Percentiles rank a stretch among this genome's conserved stretches.
Conservation (phyloP, 2,113 vertebrate species). For the Martes martes region DNA sequence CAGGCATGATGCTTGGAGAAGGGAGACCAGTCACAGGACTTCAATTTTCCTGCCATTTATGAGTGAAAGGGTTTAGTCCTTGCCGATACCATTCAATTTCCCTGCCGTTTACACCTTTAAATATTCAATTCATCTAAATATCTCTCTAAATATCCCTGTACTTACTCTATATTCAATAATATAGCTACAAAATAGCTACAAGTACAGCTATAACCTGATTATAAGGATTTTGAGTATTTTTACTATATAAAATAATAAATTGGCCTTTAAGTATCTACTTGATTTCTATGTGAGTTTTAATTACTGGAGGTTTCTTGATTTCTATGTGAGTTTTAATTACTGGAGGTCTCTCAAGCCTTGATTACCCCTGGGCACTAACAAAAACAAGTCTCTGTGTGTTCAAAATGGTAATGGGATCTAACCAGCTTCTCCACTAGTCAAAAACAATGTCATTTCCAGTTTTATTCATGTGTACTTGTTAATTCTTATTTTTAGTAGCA, state of each 20-base stretch:
- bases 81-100: neutral
- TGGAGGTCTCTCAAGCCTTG: neutral
- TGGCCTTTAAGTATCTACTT: neutral
- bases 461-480: slow-evolving; percentile 14
- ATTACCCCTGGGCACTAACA: neutral
- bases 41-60: neutral
- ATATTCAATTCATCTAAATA: neutral
- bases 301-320: neutral
- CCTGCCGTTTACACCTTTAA: neutral
- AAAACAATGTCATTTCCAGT: neutral
- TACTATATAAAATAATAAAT: neutral
- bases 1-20: neutral
- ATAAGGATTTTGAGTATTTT: slow-evolving; percentile 9
- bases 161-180: neutral
- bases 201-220: neutral
- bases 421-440: neutral
- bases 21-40: neutral
- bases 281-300: slow-evolving; percentile 37
- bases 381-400: neutral
- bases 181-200: neutral
- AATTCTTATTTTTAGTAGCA: neutral
- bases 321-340: slow-evolving; percentile 17
- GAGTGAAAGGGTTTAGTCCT: too few relatives aligned
- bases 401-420: neutral
- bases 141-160: neutral